Base-by-base conservation (phyloP, 2,888 invertebrate species). In the Eupithecia tripunctaria region DNA sequence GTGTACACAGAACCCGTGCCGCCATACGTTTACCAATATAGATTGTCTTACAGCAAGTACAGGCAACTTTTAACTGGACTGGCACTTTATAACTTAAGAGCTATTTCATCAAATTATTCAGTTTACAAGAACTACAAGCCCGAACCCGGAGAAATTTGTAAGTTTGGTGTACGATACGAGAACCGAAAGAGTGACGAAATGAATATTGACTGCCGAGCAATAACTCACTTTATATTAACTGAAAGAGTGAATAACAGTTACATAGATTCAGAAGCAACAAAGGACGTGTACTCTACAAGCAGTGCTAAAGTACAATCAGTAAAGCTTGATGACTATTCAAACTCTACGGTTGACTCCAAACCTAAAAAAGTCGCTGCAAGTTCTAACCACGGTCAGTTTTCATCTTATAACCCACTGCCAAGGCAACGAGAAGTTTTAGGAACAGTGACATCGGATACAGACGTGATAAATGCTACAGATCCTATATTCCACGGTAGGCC, bases 31-130 rank as follows among this genome's bases (percentile, higher is more conserved):
- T 80, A 78, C 38, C 72, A 80, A 67, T 80, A 81, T 75, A 78
- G 77, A 75, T 65, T 73, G 21, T 81, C 82, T 5, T 67, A 73
- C 1, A 79, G 76, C 38, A 79, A 77, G 60, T 82, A 79, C 65
- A 72, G 79, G 15, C 68, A 72, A 25, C 69, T 82, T 25, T 67
- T 82, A 29, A 69, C 81, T 27, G 80, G 81, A 14, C 67, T 82
- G 6, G 79, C 80, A 10, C 73, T 82, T 5, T 80, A 79, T 69
- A 82, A 82, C 38, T 69, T 82, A 2, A 79, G 78, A 36, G 74
- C 41, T 32, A 72, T 76, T 25, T 75, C 78, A 14, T 51, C 70
- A 36, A 71, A 63, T 29, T 51, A 68, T 8, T 63, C 51, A 10
- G 36, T 67, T 25, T 56, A 74, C 27, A 32, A 62, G 29, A 64